Evolutionary conservation across 2,797 vertebrate genomes (phyloP), one percentile per base, ranked within the genome.

Genomic region (Sebastes glaucus): DNA sequence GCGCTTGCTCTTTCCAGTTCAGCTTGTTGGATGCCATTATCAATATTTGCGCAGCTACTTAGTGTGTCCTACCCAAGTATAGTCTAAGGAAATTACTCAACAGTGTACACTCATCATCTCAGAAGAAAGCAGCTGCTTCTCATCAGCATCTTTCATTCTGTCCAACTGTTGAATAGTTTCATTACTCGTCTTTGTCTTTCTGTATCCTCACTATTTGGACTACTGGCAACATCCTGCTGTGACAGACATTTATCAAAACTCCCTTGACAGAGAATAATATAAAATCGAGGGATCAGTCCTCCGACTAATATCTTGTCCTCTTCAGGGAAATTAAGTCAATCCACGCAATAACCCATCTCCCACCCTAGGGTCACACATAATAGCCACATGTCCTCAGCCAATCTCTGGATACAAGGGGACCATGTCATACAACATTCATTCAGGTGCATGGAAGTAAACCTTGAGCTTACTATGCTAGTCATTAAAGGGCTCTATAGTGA

Each of bases 321-420:
- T 85, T 81, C 52, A 49, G 88, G 88, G 89, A 91, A 92, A 92
- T 90, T 79, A 89, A 87, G 64, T 71, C 53, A 70, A 85, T 74
- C 74, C 59, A 68, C 8, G 23, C 73, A 78, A 89, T 84, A 91
- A 75, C 70, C 74, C 78, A 81, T 65, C 70, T 66, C 60, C 49
- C 28, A 77, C 74, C 70, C 35, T 9, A 32, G 75, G 63, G 76
- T 78, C 81, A 84, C 69, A 62, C 59, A 71, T 66, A 77, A 73
- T 64, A 77, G 53, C 32, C 27, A 23, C 5, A 57, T 13, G 81
- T 59, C 65, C 55, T 61, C 16, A 70, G 63, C 74, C 59, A 70
- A 67, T 81, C 52, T 73, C 23, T 53, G 22, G 14, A 46, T 52
- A 25, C 25, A 69, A 63, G 38, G 16, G 11, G 7, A 38, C 5